Evolutionary conservation across 2,888 invertebrate species (phyloP), one percentile per base, ranked within the genome.

Genomic region (Odontocerum albicorne): DNA sequence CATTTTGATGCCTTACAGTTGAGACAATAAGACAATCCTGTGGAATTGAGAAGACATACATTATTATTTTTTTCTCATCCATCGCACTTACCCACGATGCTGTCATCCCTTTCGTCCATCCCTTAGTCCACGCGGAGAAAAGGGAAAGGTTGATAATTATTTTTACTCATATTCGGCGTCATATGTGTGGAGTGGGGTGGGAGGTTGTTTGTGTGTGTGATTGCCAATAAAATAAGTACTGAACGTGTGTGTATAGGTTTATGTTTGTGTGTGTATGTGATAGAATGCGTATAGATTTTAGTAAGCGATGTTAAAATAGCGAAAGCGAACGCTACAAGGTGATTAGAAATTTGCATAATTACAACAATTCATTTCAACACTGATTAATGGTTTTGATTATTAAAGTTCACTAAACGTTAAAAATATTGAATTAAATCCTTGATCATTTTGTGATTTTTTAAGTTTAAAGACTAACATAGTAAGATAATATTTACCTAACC

Each of bases 251-350:
- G 50, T 20, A 22, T 32, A 16, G 19, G 32, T n/a, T 6, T 40
- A 38, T 12, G 17, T 49, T 19, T 50, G 46, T 39, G 53, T 44
- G 56, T 53, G 12, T 10, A 44, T 49, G 55, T 52, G 54, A 55
- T 58, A 51, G 44, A 58, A 55, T 58, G 54, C 52, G 59, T 59
- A 55, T 59, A 56, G 59, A 59, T 59, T 59, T 59, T 59, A 59
- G 55, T 46, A 21, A 49, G 49, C 39, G 45, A 52, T 56, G 55
- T 60, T 60, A 57, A 60, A 60, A 60, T 57, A 54, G 57, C 58
- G 49, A 42, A 44, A 49, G 50, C 55, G 42, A 52, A 49, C 46
- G 46, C 42, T 49, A 49, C 27, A 8, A 43, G 49, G 49, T 57
- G 57, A 32, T 13, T 8, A 4, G 13, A 39, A 40, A 21, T 36